Percentiles rank a stretch among this genome's conserved stretches.
phyloP scores from a whole-genome alignment of 2,113 vertebrate genomes.

The Epinephelus fuscoguttatus region DNA sequence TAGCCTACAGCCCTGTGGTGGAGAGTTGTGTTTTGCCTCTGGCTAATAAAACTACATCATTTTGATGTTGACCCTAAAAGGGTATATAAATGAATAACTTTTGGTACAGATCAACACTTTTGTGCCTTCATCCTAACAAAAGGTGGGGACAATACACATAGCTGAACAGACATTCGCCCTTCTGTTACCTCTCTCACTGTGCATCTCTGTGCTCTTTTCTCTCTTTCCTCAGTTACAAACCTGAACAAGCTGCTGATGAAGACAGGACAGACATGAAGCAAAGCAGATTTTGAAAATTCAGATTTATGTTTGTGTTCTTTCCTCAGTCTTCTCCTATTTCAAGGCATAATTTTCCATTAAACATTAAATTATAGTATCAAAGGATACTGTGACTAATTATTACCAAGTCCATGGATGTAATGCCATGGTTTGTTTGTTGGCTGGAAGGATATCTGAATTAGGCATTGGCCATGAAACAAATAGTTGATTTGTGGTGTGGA shows the following conservation, averaged over 20 bases:
- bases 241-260: background rate
- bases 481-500: background rate
- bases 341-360: too few species aligned
- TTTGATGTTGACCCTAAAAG: too few species aligned
- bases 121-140: background rate
- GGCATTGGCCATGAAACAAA: background rate
- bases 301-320: background rate
- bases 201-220: background rate
- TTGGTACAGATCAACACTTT: background rate
- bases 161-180: background rate
- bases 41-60: too few species aligned
- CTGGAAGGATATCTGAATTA: too few species aligned
- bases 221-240: constrained; percentile 2
- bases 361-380: background rate
- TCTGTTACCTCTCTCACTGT: background rate
- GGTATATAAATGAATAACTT: background rate
- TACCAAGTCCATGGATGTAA: background rate
- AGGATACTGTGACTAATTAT: background rate
- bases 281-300: constrained; percentile 8
- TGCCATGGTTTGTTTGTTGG: too few species aligned
- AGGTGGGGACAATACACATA: background rate
- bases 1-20: too few species aligned
- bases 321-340: constrained; percentile 4
- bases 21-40: too few species aligned
- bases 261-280: background rate